Evolutionary conservation across 2,888 invertebrate species (phyloP), one percentile per base, ranked within the genome.

Genomic region (Agrotis exclamationis): DNA sequence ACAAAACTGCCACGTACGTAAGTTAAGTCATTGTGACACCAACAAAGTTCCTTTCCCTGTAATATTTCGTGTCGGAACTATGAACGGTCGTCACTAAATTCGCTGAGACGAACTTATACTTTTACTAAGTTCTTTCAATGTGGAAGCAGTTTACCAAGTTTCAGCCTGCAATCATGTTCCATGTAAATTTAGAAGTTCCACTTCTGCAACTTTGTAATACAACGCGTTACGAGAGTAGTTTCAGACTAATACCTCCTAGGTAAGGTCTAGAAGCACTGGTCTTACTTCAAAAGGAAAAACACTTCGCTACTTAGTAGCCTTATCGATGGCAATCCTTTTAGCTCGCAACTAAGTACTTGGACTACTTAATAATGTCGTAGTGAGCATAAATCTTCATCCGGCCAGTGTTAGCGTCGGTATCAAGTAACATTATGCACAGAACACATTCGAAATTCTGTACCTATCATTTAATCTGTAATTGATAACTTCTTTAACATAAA

Each of bases 151-250:
- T 91, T 86, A 81, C 76, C 33, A 88, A 88, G 86, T 89, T 85
- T 79, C 76, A 57, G 78, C 82, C 83, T 78, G 88, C 88, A 91
- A 89, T 90, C 88, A 87, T 89, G 89, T 89, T 89, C 81, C 85
- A 85, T 87, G 88, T 83, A 88, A 89, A 90, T 89, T 89, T 85
- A 81, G 68, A 86, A 87, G 87, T 91, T 88, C 80, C 76, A 83
- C 85, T 88, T 87, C 86, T 78, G 70, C 75, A 85, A 90, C 85
- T 87, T 85, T 85, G 85, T 87, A 85, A 86, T 83, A 83, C 83
- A 81, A 82, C 83, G 81, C 81, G 74, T 81, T 81, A 82, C 63
- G 74, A 66, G 67, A 63, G 76, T 74, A 76, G 73, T 79, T 79
- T 47, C 33, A 24, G 44, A 65, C 80, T 82, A 83, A 81, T 79